Conservation (phyloP, 1,140 invertebrate species). For the Caligus rogercresseyi region DNA sequence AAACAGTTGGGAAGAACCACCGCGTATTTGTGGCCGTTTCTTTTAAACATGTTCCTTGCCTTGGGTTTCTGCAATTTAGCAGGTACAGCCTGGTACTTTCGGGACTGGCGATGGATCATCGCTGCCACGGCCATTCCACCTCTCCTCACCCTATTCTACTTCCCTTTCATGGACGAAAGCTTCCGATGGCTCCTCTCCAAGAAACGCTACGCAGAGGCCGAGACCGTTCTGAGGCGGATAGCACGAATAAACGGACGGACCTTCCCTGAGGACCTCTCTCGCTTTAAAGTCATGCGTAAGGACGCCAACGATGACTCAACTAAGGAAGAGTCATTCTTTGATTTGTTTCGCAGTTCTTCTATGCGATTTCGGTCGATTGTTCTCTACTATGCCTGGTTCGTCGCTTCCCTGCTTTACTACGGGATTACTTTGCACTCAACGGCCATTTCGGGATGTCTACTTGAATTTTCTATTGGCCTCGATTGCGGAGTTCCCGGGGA, state of each 20-base stretch:
- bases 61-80: not conserved
- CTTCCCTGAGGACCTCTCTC: not conserved
- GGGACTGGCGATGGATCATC: not conserved
- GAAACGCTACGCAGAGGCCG: conserved; percentile 21
- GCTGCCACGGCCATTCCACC: not conserved
- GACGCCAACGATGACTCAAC: not conserved
- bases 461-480: not conserved
- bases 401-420: not conserved
- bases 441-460: not conserved
- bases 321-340: not conserved
- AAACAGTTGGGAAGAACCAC: not conserved
- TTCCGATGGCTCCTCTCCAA: conserved; percentile 23
- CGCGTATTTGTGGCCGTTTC: not conserved
- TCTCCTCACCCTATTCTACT: not conserved
- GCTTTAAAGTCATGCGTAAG: not conserved
- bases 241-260: conserved; percentile 21
- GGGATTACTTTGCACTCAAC: not conserved
- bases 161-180: not conserved
- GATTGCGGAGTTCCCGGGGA: not conserved
- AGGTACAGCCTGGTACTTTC: not conserved
- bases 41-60: not conserved
- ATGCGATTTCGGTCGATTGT: not conserved
- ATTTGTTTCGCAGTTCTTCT: not conserved
- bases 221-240: conserved; percentile 19
- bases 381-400: not conserved